Conservation (phyloP, 2,888 invertebrate species). For the Habrosyne pyritoides region DNA sequence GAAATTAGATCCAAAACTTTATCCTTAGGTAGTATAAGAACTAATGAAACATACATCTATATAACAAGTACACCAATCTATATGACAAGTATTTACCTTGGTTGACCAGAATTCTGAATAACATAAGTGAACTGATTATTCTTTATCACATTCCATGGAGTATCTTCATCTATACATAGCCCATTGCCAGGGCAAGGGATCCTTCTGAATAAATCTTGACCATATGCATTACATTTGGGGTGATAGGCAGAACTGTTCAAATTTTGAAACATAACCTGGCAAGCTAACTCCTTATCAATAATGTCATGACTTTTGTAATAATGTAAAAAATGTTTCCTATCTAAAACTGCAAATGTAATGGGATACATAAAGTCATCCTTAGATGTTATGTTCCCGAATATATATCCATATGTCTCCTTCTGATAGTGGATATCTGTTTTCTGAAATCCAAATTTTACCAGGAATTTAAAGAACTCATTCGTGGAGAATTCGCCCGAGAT, state of each 20-base stretch:
- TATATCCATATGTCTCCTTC: constrained; percentile 95
- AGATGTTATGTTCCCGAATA: constrained; percentile 97
- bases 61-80: no score
- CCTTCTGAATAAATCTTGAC: constrained; percentile 90
- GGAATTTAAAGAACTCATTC: constrained; percentile 92
- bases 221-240: constrained; percentile 89
- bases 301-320: constrained; percentile 91
- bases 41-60: no score
- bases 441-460: constrained; percentile 98
- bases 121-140: constrained; percentile 97
- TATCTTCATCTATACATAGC: constrained; percentile 94
- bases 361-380: constrained; percentile 85
- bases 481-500: constrained; percentile 76
- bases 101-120: constrained; percentile 94
- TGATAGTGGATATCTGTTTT: constrained; percentile 94
- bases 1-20: no score
- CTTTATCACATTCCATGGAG: constrained; percentile 91
- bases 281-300: constrained; percentile 87
- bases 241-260: constrained; percentile 93
- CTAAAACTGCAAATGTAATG: constrained; percentile 94
- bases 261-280: constrained; percentile 93
- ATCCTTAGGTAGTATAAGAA: no score
- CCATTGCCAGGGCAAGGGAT: constrained; percentile 91
- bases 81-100: constrained; percentile 85
- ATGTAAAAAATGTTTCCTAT: constrained; percentile 93